A percentile compares a stretch with the other conserved stretches of the same genome.
Evolutionary conservation across 2,113 vertebrate genomes (phyloP).

Genomic region (Equus quagga): DNA sequence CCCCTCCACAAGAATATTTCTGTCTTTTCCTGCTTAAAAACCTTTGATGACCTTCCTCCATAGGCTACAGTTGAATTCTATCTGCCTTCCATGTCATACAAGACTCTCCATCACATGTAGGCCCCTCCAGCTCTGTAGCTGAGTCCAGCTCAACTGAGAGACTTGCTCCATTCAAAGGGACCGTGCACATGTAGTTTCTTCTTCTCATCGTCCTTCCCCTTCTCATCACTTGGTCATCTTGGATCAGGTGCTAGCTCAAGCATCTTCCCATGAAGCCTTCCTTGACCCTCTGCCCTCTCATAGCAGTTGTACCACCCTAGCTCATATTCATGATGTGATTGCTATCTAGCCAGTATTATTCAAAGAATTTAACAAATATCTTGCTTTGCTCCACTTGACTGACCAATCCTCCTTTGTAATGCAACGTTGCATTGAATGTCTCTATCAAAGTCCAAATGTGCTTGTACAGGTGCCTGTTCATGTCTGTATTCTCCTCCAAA

Average conservation of each 20-base stretch:
- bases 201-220: rapidly evolving
- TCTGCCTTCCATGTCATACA: not conserved
- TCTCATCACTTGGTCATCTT: not conserved
- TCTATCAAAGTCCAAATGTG: not conserved
- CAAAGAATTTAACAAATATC: not conserved
- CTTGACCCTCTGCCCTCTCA: not conserved
- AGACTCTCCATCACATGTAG: not conserved
- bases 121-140: not conserved
- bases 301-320: not conserved
- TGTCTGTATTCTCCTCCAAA: not conserved
- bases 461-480: rapidly evolving
- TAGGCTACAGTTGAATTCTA: not conserved
- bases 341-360: not conserved
- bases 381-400: not conserved
- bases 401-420: not conserved
- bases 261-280: not conserved
- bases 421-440: not conserved
- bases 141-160: not conserved
- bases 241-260: not conserved
- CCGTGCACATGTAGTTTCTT: not conserved
- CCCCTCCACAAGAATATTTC: not conserved
- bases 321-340: not conserved
- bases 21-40: not conserved
- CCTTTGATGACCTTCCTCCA: not conserved
- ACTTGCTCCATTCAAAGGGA: not conserved